Percentiles rank a stretch among this genome's conserved stretches.
Conservation (phyloP, 30 jellyfish, hydroid and myxozoan genomes). For the Aurelia aurita region DNA sequence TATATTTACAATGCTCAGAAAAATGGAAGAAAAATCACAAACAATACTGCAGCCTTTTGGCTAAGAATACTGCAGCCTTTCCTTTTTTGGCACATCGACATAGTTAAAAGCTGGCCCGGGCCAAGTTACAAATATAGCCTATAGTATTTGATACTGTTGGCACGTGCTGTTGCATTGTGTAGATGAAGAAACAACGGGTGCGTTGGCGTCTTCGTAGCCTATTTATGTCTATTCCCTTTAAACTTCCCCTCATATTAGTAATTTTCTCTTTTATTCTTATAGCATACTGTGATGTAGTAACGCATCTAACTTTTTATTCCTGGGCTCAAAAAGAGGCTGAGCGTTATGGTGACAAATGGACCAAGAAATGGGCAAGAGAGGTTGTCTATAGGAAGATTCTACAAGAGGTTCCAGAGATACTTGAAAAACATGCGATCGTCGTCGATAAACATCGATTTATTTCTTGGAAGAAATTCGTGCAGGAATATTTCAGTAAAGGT, state of each 20-base stretch:
- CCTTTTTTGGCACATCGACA: too few species aligned
- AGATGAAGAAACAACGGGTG: too few species aligned
- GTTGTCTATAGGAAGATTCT: constrained; percentile 62
- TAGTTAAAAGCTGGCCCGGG: too few species aligned
- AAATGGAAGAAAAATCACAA: too few species aligned
- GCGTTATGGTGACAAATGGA: constrained; percentile 95
- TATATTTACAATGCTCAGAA: too few species aligned
- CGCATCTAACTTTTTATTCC: constrained; percentile 75
- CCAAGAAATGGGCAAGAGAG: constrained; percentile 94
- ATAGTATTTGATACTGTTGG: too few species aligned
- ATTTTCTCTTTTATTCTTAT: background rate
- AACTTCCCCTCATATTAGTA: background rate
- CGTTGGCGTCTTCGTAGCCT: too few species aligned
- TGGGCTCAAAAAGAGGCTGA: constrained; percentile 79
- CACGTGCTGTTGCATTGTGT: too few species aligned
- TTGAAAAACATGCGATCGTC: constrained; percentile 59
- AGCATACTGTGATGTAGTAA: constrained; percentile 87
- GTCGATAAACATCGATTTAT: constrained; percentile 46
- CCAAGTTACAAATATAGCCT: too few species aligned
- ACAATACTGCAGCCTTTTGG: too few species aligned
- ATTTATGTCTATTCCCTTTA: background rate
- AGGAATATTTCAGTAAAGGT: constrained; percentile 42
- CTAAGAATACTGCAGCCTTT: too few species aligned
- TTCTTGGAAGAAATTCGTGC: constrained; percentile 64
- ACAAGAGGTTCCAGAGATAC: constrained; percentile 77